Evolutionary conservation across 1,140 invertebrate species (phyloP).

Genomic region (Euborellia annulipes): DNA sequence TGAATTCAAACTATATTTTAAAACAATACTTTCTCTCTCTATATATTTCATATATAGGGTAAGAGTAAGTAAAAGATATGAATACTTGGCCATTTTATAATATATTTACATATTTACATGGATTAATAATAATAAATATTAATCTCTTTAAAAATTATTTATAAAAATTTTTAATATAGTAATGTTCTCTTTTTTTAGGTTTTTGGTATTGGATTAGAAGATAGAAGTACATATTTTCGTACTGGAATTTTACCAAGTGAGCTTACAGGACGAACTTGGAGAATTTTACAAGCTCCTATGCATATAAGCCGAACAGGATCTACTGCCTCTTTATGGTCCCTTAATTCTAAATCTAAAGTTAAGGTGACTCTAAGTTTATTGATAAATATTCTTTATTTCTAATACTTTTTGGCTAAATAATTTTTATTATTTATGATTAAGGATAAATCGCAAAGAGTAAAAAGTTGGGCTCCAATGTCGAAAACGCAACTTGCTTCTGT

Average conservation of each 20-base stretch:
- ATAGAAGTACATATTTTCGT: constrained; percentile 61
- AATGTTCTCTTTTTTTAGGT: constrained; percentile 32
- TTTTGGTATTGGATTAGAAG: constrained; percentile 48
- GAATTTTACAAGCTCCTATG: constrained; percentile 52
- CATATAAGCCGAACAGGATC: constrained; percentile 64
- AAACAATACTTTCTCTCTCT: too few relatives aligned
- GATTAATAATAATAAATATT: too few relatives aligned
- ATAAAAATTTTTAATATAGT: constrained; percentile 13
- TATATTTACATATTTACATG: constrained; percentile 5
- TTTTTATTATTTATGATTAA: not conserved
- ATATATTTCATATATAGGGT: constrained; percentile 5
- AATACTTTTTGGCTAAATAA: not conserved
- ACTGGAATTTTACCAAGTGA: constrained; percentile 59
- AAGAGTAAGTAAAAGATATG: too few relatives aligned
- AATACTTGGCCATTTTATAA: too few relatives aligned
- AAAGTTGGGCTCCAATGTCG: too few relatives aligned
- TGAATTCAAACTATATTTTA: constrained; percentile 18
- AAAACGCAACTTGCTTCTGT: too few relatives aligned
- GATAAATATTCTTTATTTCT: too few relatives aligned
- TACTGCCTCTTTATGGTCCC: constrained; percentile 36
- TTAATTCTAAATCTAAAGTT: not conserved
- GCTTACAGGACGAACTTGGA: constrained; percentile 76
- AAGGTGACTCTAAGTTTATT: too few relatives aligned
- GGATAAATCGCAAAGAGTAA: too few relatives aligned
- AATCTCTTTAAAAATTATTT: not conserved